These are phyloP conservation scores for Alloplasta piceator DNA, from an alignment of 2,888 invertebrate genomes.

Conservation along the genomic window DNA sequence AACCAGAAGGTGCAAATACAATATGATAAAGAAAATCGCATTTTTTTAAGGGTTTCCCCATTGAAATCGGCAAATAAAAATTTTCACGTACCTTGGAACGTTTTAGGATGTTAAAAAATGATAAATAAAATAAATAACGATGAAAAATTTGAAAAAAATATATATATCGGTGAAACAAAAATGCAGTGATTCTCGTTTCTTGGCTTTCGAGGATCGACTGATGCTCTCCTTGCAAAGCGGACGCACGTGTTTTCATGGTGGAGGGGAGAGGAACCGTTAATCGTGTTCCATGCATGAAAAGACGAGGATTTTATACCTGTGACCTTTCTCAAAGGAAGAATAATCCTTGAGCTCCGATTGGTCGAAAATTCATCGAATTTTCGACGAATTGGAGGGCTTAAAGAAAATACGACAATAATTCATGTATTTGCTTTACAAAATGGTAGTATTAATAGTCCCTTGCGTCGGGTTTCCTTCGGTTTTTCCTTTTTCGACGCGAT, in stretches of 20 bases:
- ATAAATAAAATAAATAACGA: no score
- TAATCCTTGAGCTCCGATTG: conserved; percentile 26
- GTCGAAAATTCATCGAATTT: conserved; percentile 1
- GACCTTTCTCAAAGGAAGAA: not conserved
- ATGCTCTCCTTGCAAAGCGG: not conserved
- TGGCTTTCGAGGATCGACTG: conserved; percentile 24
- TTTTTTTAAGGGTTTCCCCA: no score
- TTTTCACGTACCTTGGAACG: no score
- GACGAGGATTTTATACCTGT: not conserved
- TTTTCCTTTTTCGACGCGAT: conserved; percentile 35
- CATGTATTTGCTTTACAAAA: conserved; percentile 69
- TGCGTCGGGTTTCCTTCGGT: conserved; percentile 24
- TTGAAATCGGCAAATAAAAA: no score
- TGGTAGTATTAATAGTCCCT: conserved; percentile 53
- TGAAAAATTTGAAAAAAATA: no score
- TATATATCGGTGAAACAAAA: no score
- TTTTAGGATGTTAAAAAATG: no score
- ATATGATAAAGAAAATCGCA: no score
- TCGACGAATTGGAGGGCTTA: conserved; percentile 4
- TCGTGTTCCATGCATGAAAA: not conserved
- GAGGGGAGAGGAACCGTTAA: conserved; percentile 16
- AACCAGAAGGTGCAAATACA: no score
- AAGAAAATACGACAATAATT: conserved; percentile 57
- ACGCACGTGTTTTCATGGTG: not conserved
- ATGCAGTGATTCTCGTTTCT: conserved; percentile 10